These are phyloP conservation scores for Labrus mixtus DNA, from an alignment of 2,113 vertebrate genomes.

Conservation along the genomic window DNA sequence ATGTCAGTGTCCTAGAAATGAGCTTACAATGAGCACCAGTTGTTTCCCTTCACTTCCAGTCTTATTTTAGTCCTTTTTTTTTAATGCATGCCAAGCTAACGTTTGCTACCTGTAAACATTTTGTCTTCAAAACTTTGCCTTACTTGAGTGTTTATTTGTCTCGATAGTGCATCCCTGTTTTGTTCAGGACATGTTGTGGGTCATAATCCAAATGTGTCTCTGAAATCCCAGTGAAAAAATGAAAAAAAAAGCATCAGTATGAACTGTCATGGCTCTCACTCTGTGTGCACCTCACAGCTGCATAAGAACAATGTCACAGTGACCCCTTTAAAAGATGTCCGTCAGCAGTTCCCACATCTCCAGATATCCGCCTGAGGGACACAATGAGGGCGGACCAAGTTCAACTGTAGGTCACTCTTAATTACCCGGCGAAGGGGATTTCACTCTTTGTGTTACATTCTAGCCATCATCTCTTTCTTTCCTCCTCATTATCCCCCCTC, in stretches of 20 bases:
- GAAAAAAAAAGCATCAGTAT: slow-evolving; percentile 17
- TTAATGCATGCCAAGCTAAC: too few relatives aligned
- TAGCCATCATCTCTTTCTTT: slow-evolving; percentile 12
- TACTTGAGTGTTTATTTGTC: too few relatives aligned
- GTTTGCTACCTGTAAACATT: too few relatives aligned
- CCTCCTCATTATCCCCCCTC: slow-evolving; percentile 33
- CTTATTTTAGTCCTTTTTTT: too few relatives aligned
- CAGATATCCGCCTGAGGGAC: slow-evolving; percentile 37
- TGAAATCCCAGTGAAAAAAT: too few relatives aligned
- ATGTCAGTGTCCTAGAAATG: too few relatives aligned
- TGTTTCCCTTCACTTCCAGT: too few relatives aligned
- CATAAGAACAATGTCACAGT: slow-evolving; percentile 3
- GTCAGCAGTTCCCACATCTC: slow-evolving; percentile 29
- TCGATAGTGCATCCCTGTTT: too few relatives aligned
- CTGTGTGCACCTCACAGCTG: neutral
- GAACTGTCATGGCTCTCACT: neutral
- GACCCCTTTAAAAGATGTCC: slow-evolving; percentile 13
- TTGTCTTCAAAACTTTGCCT: too few relatives aligned
- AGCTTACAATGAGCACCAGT: too few relatives aligned
- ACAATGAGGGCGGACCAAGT: slow-evolving; percentile 29
- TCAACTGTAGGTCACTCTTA: slow-evolving; percentile 52
- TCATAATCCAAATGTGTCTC: too few relatives aligned
- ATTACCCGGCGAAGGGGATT: slow-evolving; percentile 42
- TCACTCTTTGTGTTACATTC: slow-evolving; percentile 42
- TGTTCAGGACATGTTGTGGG: too few relatives aligned